Percentiles rank a stretch among this genome's conserved stretches.
Conservation (phyloP, 1,140 invertebrate genomes). For the Tetragonula clypearis region DNA sequence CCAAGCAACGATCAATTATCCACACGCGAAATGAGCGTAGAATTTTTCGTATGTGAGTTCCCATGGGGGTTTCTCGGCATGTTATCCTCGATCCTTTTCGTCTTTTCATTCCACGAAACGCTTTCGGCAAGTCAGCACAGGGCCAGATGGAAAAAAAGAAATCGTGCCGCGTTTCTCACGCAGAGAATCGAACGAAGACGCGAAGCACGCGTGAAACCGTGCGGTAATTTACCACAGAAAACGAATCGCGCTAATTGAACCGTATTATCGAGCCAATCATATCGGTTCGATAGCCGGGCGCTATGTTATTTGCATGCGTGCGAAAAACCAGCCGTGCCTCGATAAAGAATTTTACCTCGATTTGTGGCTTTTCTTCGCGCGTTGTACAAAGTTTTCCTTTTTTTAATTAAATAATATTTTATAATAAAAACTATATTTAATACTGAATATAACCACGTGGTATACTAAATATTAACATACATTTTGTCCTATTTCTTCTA, state of each 20-base stretch:
- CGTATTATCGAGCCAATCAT: constrained; percentile 33
- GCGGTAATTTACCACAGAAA: constrained; percentile 1
- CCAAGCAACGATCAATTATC: not conserved
- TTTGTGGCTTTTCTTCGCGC: no score
- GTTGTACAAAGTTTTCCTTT: no score
- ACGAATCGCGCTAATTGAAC: constrained; percentile 35
- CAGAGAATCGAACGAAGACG: constrained; percentile 16
- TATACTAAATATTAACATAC: no score
- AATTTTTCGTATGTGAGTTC: not conserved
- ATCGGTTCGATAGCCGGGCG: not conserved
- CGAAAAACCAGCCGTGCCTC: not conserved
- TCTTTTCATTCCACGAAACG: constrained; percentile 26
- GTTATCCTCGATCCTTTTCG: not conserved
- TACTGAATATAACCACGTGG: no score
- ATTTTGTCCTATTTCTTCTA: no score
- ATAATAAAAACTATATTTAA: no score
- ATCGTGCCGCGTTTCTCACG: constrained; percentile 39
- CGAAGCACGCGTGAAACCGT: constrained; percentile 31
- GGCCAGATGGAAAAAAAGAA: not conserved
- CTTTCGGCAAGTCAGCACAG: constrained; percentile 26
- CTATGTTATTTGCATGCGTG: not conserved
- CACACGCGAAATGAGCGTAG: not conserved
- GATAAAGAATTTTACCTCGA: no score
- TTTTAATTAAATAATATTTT: no score
- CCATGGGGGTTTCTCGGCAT: not conserved